phyloP scores from a whole-genome alignment of 1,140 invertebrate genomes.

The Ruditapes philippinarum region DNA sequence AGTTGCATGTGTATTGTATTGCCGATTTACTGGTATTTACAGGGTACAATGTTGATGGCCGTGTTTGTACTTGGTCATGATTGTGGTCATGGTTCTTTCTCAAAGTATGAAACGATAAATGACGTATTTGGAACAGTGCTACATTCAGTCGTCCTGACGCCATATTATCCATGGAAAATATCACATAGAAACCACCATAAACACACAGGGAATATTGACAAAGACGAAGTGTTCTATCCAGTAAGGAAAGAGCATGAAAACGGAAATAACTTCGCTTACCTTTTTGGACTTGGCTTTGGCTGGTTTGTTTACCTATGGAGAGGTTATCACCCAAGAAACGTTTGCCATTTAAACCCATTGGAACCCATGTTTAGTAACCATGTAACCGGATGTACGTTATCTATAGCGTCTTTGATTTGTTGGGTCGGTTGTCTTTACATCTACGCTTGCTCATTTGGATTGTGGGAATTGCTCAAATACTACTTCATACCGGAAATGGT shows the following conservation, averaged over 20 bases:
- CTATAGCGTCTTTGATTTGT: slow-evolving; percentile 75
- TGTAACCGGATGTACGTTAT: slow-evolving; percentile 73
- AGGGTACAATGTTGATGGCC: slow-evolving; percentile 86
- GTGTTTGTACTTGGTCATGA: slow-evolving; percentile 87
- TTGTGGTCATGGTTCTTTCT: slow-evolving; percentile 87
- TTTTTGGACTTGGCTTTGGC: slow-evolving; percentile 81
- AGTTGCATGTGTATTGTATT: slow-evolving; percentile 53
- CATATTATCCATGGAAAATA: slow-evolving; percentile 84
- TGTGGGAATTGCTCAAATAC: slow-evolving; percentile 80
- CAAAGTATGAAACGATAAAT: slow-evolving; percentile 81
- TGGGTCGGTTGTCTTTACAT: slow-evolving; percentile 78
- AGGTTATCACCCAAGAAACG: slow-evolving; percentile 79
- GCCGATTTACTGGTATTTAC: slow-evolving; percentile 80
- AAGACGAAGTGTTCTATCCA: slow-evolving; percentile 84
- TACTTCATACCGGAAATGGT: slow-evolving; percentile 85
- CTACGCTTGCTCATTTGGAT: slow-evolving; percentile 69
- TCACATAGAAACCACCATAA: slow-evolving; percentile 82
- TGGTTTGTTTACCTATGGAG: slow-evolving; percentile 80
- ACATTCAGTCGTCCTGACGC: slow-evolving; percentile 79
- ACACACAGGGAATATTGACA: slow-evolving; percentile 83
- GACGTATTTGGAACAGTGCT: slow-evolving; percentile 77
- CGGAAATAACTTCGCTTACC: slow-evolving; percentile 62
- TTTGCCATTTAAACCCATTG: slow-evolving; percentile 78
- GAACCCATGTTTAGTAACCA: slow-evolving; percentile 74
- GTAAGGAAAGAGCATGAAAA: slow-evolving; percentile 66